Evolutionary conservation across 92 coral and sea anemone species (phyloP).

Genomic region (Siderastrea radians): DNA sequence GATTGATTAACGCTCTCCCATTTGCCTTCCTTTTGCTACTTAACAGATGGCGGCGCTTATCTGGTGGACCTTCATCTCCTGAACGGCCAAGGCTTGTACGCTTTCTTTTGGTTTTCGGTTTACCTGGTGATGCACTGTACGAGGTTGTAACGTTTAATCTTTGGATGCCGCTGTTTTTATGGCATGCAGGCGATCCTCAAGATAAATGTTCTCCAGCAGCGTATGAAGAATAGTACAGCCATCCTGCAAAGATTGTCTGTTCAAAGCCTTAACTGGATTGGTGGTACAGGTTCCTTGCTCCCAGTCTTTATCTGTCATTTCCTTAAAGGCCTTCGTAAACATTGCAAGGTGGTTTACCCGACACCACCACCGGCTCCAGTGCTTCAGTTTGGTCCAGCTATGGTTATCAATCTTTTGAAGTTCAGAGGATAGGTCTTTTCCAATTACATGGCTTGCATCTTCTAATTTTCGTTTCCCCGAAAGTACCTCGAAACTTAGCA

Average conservation of each 20-base stretch:
- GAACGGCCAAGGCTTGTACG: slow-evolving; percentile 31
- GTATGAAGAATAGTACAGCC: slow-evolving; percentile 40
- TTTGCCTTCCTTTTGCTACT: slow-evolving; percentile 24
- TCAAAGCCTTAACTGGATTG: slow-evolving; percentile 65
- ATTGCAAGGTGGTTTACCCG: slow-evolving; percentile 54
- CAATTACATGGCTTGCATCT: slow-evolving; percentile 43
- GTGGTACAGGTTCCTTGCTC: slow-evolving; percentile 59
- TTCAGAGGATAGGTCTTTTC: slow-evolving; percentile 21
- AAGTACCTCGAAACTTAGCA: slow-evolving; percentile 45
- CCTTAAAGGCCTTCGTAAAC: slow-evolving; percentile 59
- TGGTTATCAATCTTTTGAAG: slow-evolving; percentile 27
- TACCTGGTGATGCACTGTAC: slow-evolving; percentile 41
- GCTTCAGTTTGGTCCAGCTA: slow-evolving; percentile 49
- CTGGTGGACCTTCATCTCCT: slow-evolving; percentile 59
- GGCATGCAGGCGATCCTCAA: slow-evolving; percentile 43
- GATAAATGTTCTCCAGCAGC: slow-evolving; percentile 49
- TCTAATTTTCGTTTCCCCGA: slow-evolving; percentile 34
- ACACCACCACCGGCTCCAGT: slow-evolving; percentile 66
- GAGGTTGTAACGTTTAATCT: slow-evolving; percentile 48
- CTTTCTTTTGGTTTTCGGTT: slow-evolving; percentile 32
- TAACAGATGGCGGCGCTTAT: slow-evolving; percentile 40
- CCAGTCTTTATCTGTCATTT: slow-evolving; percentile 66
- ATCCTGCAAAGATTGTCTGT: slow-evolving; percentile 52
- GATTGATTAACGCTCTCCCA: slow-evolving; percentile 54
- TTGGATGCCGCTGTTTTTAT: slow-evolving; percentile 55